Conservation (phyloP, 2,797 vertebrate genomes). For the Perodicticus potto region DNA sequence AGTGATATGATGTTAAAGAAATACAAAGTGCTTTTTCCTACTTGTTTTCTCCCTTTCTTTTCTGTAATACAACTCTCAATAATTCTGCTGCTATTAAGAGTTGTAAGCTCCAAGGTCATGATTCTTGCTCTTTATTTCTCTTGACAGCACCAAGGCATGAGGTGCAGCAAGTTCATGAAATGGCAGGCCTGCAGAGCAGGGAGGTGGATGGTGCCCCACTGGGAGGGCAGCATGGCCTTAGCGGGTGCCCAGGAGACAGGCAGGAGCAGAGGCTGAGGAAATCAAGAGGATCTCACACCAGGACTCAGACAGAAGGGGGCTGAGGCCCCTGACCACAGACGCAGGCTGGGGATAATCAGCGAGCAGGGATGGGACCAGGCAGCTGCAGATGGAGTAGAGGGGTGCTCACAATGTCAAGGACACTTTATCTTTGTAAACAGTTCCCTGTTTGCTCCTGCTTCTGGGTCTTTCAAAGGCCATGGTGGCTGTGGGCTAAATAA, state of each 20-base stretch:
- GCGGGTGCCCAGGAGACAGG: not conserved
- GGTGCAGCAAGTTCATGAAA: constrained; percentile 22
- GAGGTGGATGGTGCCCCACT: not conserved
- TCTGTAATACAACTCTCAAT: not conserved
- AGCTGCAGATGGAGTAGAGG: not conserved
- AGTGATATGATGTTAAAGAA: not conserved
- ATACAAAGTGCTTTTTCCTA: not conserved
- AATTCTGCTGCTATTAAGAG: constrained; percentile 30
- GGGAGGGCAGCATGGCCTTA: not conserved
- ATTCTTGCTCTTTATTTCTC: constrained; percentile 51
- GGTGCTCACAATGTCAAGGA: not conserved
- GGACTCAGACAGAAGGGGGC: not conserved
- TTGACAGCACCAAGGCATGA: not conserved
- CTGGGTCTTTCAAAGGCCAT: not conserved
- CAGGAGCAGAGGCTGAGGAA: not conserved
- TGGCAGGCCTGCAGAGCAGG: not conserved
- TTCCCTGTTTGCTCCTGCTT: not conserved
- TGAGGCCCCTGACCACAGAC: not conserved
- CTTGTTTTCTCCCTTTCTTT: not conserved
- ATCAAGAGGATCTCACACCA: not conserved
- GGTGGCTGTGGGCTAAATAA: not conserved
- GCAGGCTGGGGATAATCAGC: not conserved
- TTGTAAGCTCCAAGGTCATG: constrained; percentile 41
- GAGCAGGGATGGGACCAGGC: not conserved
- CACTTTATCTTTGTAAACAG: not conserved